Evolutionary conservation across 2,888 invertebrate species (phyloP).

Genomic region (Nymphalis polychloros): DNA sequence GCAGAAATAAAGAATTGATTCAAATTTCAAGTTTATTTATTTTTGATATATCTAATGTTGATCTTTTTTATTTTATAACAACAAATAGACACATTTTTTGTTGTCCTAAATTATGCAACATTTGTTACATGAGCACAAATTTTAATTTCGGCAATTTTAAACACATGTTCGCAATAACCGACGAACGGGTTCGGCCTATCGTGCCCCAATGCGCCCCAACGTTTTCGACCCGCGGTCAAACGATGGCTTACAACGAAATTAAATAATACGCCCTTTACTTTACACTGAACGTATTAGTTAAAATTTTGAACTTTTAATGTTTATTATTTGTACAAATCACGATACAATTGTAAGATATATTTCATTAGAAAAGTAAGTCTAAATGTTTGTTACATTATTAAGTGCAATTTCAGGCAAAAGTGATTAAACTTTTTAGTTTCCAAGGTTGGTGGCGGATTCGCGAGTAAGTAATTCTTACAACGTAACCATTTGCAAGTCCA

Average conservation of each 20-base stretch:
- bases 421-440: too few relatives aligned
- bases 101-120: too few relatives aligned
- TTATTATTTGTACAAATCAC: background rate
- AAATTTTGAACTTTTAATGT: conserved; percentile 14
- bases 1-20: too few relatives aligned
- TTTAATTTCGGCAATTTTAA: conserved; percentile 38
- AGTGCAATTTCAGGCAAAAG: too few relatives aligned
- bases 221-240: conserved; percentile 40
- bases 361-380: too few relatives aligned
- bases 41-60: background rate
- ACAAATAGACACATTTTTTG: background rate
- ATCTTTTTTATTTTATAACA: background rate
- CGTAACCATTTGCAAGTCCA: too few relatives aligned
- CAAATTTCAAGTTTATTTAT: background rate
- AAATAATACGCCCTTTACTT: conserved; percentile 43
- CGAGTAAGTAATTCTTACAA: too few relatives aligned
- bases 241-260: conserved; percentile 44
- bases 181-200: conserved; percentile 29
- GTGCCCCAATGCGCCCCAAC: conserved; percentile 20
- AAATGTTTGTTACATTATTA: too few relatives aligned
- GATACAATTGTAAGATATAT: too few relatives aligned
- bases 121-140: conserved; percentile 17
- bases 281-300: conserved; percentile 17
- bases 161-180: conserved; percentile 39
- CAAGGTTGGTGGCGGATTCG: too few relatives aligned